Evolutionary conservation across 2,113 vertebrate species (phyloP).

Genomic region (Phyllostomus discolor): DNA sequence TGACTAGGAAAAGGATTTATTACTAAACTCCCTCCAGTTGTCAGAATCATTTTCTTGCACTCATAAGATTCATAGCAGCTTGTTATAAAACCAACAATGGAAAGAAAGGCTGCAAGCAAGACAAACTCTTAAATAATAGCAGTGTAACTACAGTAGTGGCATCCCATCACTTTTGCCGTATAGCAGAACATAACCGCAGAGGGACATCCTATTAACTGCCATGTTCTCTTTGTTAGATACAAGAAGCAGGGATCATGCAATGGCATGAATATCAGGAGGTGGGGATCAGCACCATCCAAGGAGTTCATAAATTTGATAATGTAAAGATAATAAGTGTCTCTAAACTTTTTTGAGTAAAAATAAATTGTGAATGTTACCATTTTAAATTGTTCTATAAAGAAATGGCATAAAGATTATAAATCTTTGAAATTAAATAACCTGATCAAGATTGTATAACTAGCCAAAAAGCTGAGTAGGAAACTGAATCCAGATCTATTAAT

Average conservation of each 20-base stretch:
- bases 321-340: not conserved
- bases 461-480: not conserved
- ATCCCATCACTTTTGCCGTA: not conserved
- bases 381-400: not conserved
- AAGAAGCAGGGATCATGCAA: not conserved
- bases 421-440: not conserved
- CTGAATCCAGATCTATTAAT: not conserved
- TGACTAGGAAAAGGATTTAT: not conserved
- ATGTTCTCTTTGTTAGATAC: not conserved
- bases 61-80: not conserved
- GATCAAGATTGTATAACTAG: not conserved
- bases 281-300: not conserved
- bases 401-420: not conserved
- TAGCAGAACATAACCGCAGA: not conserved
- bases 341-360: conserved; percentile 15
- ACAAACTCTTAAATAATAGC: not conserved
- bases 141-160: not conserved
- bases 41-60: not conserved
- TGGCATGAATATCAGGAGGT: not conserved
- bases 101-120: not conserved
- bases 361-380: not conserved
- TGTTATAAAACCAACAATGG: not conserved
- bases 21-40: not conserved
- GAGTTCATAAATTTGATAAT: not conserved
- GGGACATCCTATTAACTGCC: not conserved